These are phyloP conservation scores for Theropithecus gelada DNA, from an alignment of 2,113 vertebrate species.

Conservation along the genomic window DNA sequence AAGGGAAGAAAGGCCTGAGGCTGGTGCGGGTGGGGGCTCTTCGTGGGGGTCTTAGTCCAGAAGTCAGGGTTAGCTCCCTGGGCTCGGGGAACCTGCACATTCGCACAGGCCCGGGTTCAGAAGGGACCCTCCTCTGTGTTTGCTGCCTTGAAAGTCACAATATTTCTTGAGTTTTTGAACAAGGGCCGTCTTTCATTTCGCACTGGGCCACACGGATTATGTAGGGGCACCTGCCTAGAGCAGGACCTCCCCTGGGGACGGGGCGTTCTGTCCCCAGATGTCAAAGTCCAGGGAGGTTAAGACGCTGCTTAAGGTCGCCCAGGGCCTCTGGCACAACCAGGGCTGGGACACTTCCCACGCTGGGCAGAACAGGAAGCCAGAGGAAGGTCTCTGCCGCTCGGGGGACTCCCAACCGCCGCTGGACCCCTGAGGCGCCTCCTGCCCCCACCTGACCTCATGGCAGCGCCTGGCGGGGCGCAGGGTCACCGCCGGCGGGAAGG, in stretches of 20 bases:
- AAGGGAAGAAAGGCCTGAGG: neutral
- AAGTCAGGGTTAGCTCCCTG: rapidly evolving
- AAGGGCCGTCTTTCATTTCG: neutral
- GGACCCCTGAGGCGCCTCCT: neutral
- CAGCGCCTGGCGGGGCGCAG: neutral
- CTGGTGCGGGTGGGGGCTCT: neutral
- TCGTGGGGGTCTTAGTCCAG: neutral
- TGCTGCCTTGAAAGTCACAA: neutral
- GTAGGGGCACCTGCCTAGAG: too few species aligned
- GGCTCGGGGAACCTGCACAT: neutral
- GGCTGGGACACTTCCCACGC: rapidly evolving
- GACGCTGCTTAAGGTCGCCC: neutral
- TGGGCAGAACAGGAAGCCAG: too few species aligned
- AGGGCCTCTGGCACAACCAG: neutral
- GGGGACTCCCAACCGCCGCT: neutral
- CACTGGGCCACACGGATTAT: rapidly evolving
- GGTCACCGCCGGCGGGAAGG: neutral
- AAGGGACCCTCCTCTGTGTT: too few species aligned
- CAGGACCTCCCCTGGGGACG: rapidly evolving
- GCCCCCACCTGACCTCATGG: neutral
- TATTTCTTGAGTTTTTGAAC: neutral
- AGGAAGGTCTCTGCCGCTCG: neutral
- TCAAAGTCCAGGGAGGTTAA: neutral
- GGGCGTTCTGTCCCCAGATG: too few species aligned
- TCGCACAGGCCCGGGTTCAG: too few species aligned